Base-by-base conservation (phyloP, 2,113 vertebrate genomes). In the Edolisoma coerulescens region DNA sequence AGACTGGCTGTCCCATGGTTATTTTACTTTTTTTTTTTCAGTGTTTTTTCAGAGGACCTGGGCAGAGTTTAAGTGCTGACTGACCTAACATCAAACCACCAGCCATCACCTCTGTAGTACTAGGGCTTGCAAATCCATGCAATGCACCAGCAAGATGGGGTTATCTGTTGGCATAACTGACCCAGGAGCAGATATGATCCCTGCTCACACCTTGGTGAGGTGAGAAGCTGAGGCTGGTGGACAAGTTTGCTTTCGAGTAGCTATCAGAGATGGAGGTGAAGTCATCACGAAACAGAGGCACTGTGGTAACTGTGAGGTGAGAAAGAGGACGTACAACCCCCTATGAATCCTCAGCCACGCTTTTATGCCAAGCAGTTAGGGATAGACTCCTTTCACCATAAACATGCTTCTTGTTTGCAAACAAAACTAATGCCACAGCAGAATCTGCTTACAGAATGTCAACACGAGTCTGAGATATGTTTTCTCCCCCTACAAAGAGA, bases 341-440 rank as follows among this genome's bases (percentile, higher is more conserved):
- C 52, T 20, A 11, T 0, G 0, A 84, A 69, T 21, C 39, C 63
- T 56, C n/a, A 42, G 79, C 41, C 61, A 73, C 0, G 0, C 13
- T 75, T 78, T 23, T 24, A 26, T 23, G 23, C 37, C 67, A 64
- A 68, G 61, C 18, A 68, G 42, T 21, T 59, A 82, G 9, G 49
- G 41, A 52, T 0, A 18, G 44, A 54, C 7, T 68, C 49, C 45
- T n/a, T 59, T 28, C n/a, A 39, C 22, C 11, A 16, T n/a, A 59
- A 67, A 56, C n/a, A 37, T 0, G 10, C 16, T 57, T 78, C 80
- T 35, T 57, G 44, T 77, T 70, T 69, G 68, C 80, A 64, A 75
- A 45, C 64, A 93, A 68, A 74, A 81, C 21, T 42, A 78, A 81
- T 33, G 56, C 42, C 20, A 33, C 33, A 52, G 52, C 39, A 91